Percentiles rank a stretch among this genome's conserved stretches.
Evolutionary conservation across 2,888 invertebrate genomes (phyloP).

Genomic region (Pseudanteris insignis): DNA sequence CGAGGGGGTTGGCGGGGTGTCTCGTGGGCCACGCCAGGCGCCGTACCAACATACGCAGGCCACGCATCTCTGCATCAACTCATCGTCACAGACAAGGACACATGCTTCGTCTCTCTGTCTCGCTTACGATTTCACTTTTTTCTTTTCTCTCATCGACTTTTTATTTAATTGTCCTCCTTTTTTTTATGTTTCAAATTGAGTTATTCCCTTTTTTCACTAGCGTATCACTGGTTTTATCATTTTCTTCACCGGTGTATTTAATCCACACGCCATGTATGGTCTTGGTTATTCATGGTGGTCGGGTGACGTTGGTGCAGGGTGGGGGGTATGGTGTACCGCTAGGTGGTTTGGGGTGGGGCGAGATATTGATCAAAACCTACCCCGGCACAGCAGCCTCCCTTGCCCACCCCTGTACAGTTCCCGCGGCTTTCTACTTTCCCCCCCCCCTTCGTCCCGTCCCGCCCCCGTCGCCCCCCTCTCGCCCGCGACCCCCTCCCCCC

Average conservation of each 20-base stretch:
- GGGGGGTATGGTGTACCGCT: slow-evolving; percentile 61
- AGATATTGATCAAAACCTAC: slow-evolving; percentile 67
- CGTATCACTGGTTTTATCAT: too few relatives aligned
- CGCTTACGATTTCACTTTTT: too few relatives aligned
- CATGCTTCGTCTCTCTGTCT: slow-evolving; percentile 9
- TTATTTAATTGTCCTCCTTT: too few relatives aligned
- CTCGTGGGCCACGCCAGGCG: slow-evolving; percentile 19
- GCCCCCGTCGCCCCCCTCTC: slow-evolving; percentile 48
- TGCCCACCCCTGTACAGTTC: too few relatives aligned
- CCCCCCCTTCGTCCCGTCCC: slow-evolving; percentile 48
- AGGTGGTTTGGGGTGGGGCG: slow-evolving; percentile 62
- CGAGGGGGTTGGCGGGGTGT: slow-evolving; percentile 14
- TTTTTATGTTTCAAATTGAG: too few relatives aligned
- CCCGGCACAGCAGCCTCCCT: slow-evolving; percentile 58
- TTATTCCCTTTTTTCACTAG: too few relatives aligned
- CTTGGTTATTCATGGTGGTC: slow-evolving; percentile 65
- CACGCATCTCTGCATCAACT: slow-evolving; percentile 9
- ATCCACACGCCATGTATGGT: slow-evolving; percentile 59
- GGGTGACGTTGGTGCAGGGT: slow-evolving; percentile 55
- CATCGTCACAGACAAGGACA: too few relatives aligned
- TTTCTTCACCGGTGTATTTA: slow-evolving; percentile 58
- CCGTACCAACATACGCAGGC: slow-evolving; percentile 2
- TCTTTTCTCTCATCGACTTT: too few relatives aligned
- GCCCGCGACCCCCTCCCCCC: too few relatives aligned
- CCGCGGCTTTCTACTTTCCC: too few relatives aligned